These are phyloP conservation scores for Grapholita molesta DNA, from an alignment of 1,140 invertebrate species.

Conservation along the genomic window DNA sequence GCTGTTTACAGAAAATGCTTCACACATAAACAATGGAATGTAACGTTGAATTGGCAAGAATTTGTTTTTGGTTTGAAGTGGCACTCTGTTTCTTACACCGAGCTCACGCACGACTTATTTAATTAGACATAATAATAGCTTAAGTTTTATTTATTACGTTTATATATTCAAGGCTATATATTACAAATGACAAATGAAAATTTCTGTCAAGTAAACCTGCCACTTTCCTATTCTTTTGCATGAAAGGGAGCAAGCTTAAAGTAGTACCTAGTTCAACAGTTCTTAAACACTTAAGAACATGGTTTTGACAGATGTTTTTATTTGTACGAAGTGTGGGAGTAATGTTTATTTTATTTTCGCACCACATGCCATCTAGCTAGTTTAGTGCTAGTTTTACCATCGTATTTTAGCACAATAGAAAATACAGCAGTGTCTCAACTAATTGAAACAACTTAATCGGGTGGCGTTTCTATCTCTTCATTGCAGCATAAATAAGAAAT, in stretches of 20 bases:
- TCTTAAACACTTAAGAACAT: neutral
- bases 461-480: no score
- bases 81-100: constrained; percentile 15
- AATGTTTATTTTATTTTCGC: neutral
- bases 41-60: neutral
- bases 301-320: neutral
- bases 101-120: constrained; percentile 11
- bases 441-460: neutral
- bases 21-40: neutral
- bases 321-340: neutral
- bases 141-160: neutral
- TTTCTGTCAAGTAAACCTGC: neutral
- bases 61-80: constrained; percentile 3
- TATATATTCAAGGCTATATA: neutral
- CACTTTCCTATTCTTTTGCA: neutral
- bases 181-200: neutral
- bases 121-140: constrained; percentile 2
- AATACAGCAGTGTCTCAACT: neutral
- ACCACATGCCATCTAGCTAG: neutral
- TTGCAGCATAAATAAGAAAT: no score
- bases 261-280: neutral
- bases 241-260: neutral
- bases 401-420: neutral
- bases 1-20: neutral
- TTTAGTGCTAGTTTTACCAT: neutral